phyloP scores from a whole-genome alignment of 2,888 invertebrate genomes.

The Aspidiotus destructor region DNA sequence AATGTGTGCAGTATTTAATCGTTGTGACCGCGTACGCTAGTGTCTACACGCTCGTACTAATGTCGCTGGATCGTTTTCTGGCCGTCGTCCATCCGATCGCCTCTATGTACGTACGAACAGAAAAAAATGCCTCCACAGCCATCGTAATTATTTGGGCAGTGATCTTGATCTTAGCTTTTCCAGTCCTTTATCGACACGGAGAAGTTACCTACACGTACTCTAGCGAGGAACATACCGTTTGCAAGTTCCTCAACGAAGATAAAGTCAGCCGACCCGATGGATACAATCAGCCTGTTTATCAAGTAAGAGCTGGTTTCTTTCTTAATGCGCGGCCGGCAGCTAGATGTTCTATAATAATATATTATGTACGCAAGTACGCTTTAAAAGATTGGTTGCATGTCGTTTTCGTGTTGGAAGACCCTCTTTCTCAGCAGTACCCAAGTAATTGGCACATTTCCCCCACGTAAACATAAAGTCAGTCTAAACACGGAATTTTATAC shows the following conservation, averaged over 20 bases:
- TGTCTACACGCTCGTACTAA: constrained; percentile 84
- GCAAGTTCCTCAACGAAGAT: constrained; percentile 54
- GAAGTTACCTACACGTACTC: constrained; percentile 58
- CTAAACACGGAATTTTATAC: too few relatives aligned
- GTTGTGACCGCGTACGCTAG: constrained; percentile 88
- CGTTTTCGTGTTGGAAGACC: too few relatives aligned
- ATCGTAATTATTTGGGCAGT: constrained; percentile 71
- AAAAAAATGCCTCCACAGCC: constrained; percentile 67
- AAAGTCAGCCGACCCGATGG: constrained; percentile 37
- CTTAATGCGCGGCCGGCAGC: too few relatives aligned
- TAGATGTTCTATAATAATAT: too few relatives aligned
- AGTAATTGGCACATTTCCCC: too few relatives aligned
- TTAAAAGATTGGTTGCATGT: too few relatives aligned
- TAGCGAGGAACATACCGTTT: constrained; percentile 56
- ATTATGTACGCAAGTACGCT: too few relatives aligned
- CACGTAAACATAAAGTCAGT: too few relatives aligned
- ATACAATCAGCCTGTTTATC: constrained; percentile 40
- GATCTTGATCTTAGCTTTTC: constrained; percentile 66
- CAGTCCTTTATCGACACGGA: constrained; percentile 66
- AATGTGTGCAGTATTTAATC: constrained; percentile 80
- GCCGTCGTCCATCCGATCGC: constrained; percentile 88
- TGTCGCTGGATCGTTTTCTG: constrained; percentile 84
- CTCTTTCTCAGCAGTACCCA: too few relatives aligned
- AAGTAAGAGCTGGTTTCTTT: constrained; percentile 36
- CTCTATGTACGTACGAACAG: constrained; percentile 71